Percentiles rank a stretch among this genome's conserved stretches.
These are phyloP conservation scores for Sebastes kiyomatsui DNA, from an alignment of 2,797 vertebrate species.

Conservation along the genomic window DNA sequence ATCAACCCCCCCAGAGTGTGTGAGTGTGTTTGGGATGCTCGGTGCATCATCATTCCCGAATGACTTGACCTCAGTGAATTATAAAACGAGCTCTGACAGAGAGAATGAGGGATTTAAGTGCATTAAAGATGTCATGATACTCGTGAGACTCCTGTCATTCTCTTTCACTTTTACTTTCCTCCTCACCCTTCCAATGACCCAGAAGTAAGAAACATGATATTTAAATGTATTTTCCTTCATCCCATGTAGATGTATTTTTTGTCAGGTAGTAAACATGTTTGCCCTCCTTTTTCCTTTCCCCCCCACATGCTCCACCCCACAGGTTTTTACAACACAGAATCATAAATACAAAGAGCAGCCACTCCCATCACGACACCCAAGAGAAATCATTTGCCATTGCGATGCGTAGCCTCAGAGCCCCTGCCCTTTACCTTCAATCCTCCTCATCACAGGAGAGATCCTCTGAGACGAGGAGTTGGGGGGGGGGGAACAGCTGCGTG, in stretches of 20 bases:
- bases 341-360: constrained; percentile 32
- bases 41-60: constrained; percentile 10
- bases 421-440: constrained; percentile 65
- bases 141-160: neutral
- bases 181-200: neutral
- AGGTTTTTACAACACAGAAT: constrained; percentile 15
- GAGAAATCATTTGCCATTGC: constrained; percentile 47
- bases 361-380: constrained; percentile 31
- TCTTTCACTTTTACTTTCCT: neutral
- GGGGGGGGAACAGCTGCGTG: constrained; percentile 38
- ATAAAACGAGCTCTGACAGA: constrained; percentile 10
- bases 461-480: constrained; percentile 31
- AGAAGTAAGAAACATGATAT: neutral
- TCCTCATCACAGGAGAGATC: constrained; percentile 51
- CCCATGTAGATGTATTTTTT: neutral
- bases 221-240: neutral
- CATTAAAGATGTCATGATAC: constrained; percentile 18
- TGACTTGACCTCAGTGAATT: constrained; percentile 34
- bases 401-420: constrained; percentile 21
- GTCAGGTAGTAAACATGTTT: neutral
- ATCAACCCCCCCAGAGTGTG: neutral
- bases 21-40: constrained; percentile 1
- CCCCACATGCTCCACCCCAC: neutral
- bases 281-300: neutral
- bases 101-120: neutral